Conservation (phyloP, 2,888 invertebrate genomes). For the Epiblema foenella region DNA sequence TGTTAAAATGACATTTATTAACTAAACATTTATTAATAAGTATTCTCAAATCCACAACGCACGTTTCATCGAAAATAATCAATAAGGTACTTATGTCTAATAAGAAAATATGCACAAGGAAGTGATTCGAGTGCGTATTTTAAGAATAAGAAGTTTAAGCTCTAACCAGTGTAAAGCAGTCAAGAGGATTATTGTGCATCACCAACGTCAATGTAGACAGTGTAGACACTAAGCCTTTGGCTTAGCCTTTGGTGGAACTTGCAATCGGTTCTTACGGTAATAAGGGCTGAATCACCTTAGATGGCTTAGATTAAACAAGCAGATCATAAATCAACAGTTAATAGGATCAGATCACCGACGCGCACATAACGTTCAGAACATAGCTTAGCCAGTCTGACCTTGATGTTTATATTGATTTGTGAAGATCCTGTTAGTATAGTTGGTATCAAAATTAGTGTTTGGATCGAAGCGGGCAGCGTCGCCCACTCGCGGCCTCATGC, state of each 20-base stretch:
- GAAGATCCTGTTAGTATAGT: constrained; percentile 44
- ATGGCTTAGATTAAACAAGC: neutral
- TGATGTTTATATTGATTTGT: constrained; percentile 32
- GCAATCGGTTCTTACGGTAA: neutral
- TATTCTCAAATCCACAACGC: too few species aligned
- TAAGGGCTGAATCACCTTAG: neutral
- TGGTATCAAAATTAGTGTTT: constrained; percentile 51
- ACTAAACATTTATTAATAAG: too few species aligned
- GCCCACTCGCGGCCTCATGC: constrained; percentile 60
- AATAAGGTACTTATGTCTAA: too few species aligned
- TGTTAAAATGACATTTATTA: too few species aligned
- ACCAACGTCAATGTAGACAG: neutral
- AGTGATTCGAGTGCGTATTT: too few species aligned
- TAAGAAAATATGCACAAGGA: too few species aligned
- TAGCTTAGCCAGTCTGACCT: constrained; percentile 18
- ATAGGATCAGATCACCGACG: constrained; percentile 7
- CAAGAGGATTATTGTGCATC: neutral
- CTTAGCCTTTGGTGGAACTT: neutral
- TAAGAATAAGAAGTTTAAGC: too few species aligned
- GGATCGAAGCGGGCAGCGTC: constrained; percentile 50
- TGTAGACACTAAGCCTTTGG: neutral
- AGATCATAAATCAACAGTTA: neutral
- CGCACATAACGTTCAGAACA: constrained; percentile 9
- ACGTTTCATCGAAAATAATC: too few species aligned
- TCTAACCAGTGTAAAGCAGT: too few species aligned